These are phyloP conservation scores for Peromyscus nudipes DNA, from an alignment of 2,797 vertebrate species.

Conservation along the genomic window DNA sequence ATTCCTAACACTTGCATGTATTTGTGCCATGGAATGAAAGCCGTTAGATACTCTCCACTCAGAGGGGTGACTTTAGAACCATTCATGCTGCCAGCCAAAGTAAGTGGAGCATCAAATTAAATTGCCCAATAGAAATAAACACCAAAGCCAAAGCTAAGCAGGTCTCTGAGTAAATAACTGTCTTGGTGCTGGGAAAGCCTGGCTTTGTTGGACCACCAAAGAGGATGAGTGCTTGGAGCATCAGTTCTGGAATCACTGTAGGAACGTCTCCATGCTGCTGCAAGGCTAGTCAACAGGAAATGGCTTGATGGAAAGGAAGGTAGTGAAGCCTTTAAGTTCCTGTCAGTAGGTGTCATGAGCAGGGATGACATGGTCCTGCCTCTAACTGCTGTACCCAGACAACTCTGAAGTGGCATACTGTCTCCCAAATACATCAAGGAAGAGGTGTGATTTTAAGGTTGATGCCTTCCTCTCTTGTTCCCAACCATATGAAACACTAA, in stretches of 20 bases:
- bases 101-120: constrained; percentile 71
- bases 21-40: neutral
- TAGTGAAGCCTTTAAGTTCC: neutral
- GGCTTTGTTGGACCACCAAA: constrained; percentile 65
- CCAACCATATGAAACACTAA: neutral
- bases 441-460: neutral
- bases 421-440: accelerated
- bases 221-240: neutral
- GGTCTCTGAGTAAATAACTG: constrained; percentile 64
- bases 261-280: neutral
- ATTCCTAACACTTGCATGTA: neutral
- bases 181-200: constrained; percentile 62
- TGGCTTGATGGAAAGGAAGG: neutral
- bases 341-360: neutral
- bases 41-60: neutral
- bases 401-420: neutral
- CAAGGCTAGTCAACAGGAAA: neutral
- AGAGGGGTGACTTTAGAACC: constrained; percentile 54
- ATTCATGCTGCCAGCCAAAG: constrained; percentile 60
- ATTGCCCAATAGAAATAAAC: constrained; percentile 73
- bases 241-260: neutral
- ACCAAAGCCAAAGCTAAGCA: constrained; percentile 53
- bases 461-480: neutral
- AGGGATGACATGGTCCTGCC: accelerated
- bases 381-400: neutral